Evolutionary conservation across 2,888 invertebrate species (phyloP), one percentile per base, ranked within the genome.

Genomic region (Drosophila planitibia): DNA sequence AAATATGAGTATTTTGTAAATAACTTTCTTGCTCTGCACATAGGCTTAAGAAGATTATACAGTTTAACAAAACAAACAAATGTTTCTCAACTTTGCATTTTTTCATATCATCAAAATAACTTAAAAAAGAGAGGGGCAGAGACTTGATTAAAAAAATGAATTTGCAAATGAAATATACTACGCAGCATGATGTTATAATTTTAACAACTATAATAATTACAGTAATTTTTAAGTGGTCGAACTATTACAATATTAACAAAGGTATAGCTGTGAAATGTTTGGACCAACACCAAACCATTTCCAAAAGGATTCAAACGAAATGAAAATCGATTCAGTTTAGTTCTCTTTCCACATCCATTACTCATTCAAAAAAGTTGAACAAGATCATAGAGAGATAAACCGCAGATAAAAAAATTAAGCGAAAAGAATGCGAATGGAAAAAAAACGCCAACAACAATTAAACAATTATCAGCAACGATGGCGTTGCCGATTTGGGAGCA

Each of bases 391-490:
- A 25, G 47, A 47, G 57, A 69, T 61, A 61, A 73, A 35, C 49
- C 14, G 44, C 3, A 30, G 39, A 64, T 61, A 57, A 51, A 55
- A 19, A n/a, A 47, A 25, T 9, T 1, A 44, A 61, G 76, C 61
- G 14, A 33, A 59, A 80, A 86, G 76, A 83, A 82, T 83, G 80
- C 59, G 55, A 72, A 68, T 54, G 19, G n/a, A 16, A 30, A 7
- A 16, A 35, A 39, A 16, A 35, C 22, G 39, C 5, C 44, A 32
- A n/a, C 41, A 47, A 55, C 19, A 54, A 54, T 16, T 25, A 25
- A 12, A 9, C 4, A n/a, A 33, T 22, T 12, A 53, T n/a, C 54
- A 59, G 32, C 49, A 53, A 37, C 63, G 65, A 74, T 74, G 53
- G 52, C 52, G 58, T 44, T 66, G 33, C 33, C 54, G 59, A 69